Percentiles rank a stretch among this genome's conserved stretches.
These are phyloP conservation scores for Drosophila azteca DNA, from an alignment of 1,140 invertebrate species.

Conservation along the genomic window DNA sequence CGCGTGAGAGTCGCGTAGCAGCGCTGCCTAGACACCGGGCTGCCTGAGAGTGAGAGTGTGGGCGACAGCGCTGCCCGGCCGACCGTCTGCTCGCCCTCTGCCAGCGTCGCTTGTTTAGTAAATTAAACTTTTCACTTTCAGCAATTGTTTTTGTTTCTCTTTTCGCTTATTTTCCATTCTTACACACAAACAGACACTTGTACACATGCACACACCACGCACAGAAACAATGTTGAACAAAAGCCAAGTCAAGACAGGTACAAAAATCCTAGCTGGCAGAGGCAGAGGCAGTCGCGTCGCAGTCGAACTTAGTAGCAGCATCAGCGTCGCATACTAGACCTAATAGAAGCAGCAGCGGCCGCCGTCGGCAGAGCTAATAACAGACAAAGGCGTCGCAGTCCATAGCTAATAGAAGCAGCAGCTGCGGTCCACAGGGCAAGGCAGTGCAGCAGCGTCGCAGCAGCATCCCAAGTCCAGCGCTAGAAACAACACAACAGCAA, in stretches of 20 bases:
- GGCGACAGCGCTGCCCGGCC: slow-evolving; percentile 5
- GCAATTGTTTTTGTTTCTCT: slow-evolving; percentile 53
- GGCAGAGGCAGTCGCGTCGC: no score
- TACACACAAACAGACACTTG: slow-evolving; percentile 1
- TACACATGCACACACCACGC: not conserved
- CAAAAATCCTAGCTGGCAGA: no score
- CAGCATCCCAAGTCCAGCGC: slow-evolving; percentile 44
- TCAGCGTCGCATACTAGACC: no score
- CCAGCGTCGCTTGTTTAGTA: slow-evolving; percentile 65
- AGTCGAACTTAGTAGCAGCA: no score
- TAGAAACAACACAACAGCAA: slow-evolving; percentile 26
- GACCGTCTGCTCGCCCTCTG: no score
- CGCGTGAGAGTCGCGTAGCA: no score
- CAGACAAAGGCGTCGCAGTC: no score
- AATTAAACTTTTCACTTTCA: slow-evolving; percentile 81
- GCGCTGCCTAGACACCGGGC: slow-evolving; percentile 26
- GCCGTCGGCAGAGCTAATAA: slow-evolving; percentile 4
- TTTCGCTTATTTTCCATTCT: slow-evolving; percentile 42
- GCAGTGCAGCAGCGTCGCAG: slow-evolving; percentile 16
- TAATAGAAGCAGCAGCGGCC: not conserved
- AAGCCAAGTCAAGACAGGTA: slow-evolving; percentile 16
- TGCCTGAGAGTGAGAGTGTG: slow-evolving; percentile 22
- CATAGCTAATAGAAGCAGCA: slow-evolving; percentile 10
- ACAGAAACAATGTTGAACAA: slow-evolving; percentile 31
- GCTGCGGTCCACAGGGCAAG: slow-evolving; percentile 20